Percentiles rank a stretch among this genome's conserved stretches.
Evolutionary conservation across 2,113 vertebrate genomes (phyloP).

Genomic region (Bagarius yarrelli): DNA sequence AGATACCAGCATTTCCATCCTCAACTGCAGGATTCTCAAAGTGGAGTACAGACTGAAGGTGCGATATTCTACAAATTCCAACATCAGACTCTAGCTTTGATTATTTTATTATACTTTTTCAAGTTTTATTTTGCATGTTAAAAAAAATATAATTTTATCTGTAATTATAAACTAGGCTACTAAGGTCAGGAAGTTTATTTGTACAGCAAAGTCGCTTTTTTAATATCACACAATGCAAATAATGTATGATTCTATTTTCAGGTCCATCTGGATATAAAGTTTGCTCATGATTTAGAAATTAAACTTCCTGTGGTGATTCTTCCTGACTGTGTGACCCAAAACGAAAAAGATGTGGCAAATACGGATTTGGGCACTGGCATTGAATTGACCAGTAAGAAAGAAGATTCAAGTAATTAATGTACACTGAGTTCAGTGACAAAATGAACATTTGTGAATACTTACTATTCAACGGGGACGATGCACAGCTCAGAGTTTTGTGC

Average conservation of each 20-base stretch:
- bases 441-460: neutral
- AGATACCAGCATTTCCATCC: constrained; percentile 53
- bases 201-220: neutral
- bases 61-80: constrained; percentile 25
- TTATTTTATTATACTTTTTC: neutral
- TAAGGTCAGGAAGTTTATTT: neutral
- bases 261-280: constrained; percentile 61
- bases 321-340: constrained; percentile 47
- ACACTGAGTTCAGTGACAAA: neutral
- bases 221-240: neutral
- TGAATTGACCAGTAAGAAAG: constrained; percentile 22
- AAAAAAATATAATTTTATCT: too few relatives aligned
- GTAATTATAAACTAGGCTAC: too few relatives aligned
- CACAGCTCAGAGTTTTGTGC: neutral
- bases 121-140: neutral
- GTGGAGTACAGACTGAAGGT: constrained; percentile 69
- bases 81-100: too few relatives aligned
- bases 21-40: constrained; percentile 63
- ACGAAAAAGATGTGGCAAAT: constrained; percentile 28
- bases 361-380: neutral
- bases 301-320: constrained; percentile 68
- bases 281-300: constrained; percentile 57
- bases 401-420: neutral
- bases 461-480: neutral
- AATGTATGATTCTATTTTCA: constrained; percentile 38